These are phyloP conservation scores for Pollenia angustigena DNA, from an alignment of 2,888 invertebrate species.

Conservation along the genomic window DNA sequence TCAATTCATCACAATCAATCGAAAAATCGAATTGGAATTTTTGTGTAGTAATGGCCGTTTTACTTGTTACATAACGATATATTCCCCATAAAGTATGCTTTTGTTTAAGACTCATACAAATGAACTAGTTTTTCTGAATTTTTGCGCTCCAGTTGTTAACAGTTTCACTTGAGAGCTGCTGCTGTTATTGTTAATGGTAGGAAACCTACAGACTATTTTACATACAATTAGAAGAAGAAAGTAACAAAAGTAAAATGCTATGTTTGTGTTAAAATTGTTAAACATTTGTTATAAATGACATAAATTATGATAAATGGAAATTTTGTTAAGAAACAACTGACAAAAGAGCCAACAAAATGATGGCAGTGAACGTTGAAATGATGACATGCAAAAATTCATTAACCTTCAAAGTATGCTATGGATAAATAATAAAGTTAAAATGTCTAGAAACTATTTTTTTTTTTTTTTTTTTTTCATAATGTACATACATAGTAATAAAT, in stretches of 20 bases:
- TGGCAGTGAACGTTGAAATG: not conserved
- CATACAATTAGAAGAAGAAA: not conserved
- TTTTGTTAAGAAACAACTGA: not conserved
- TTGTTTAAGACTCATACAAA: not conserved
- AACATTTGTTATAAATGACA: conserved; percentile 26
- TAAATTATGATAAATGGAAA: conserved; percentile 28
- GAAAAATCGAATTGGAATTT: no score
- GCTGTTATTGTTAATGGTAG: not conserved
- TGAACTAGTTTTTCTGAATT: not conserved
- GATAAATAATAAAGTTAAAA: not conserved
- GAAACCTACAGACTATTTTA: not conserved
- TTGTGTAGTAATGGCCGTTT: no score
- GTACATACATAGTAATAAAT: not conserved
- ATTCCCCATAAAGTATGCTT: conserved; percentile 10
- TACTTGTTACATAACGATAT: no score
- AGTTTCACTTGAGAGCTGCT: not conserved
- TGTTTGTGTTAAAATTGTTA: not conserved
- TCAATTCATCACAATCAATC: no score
- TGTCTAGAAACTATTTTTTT: not conserved
- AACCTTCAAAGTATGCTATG: conserved; percentile 15
- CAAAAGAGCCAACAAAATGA: not conserved
- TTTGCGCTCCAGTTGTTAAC: conserved; percentile 15
- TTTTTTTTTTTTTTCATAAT: not conserved
- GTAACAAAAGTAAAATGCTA: not conserved
- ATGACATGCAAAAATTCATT: conserved; percentile 1